Base-by-base conservation (phyloP, 2,888 invertebrate species). In the Sminthurides aquaticus region DNA sequence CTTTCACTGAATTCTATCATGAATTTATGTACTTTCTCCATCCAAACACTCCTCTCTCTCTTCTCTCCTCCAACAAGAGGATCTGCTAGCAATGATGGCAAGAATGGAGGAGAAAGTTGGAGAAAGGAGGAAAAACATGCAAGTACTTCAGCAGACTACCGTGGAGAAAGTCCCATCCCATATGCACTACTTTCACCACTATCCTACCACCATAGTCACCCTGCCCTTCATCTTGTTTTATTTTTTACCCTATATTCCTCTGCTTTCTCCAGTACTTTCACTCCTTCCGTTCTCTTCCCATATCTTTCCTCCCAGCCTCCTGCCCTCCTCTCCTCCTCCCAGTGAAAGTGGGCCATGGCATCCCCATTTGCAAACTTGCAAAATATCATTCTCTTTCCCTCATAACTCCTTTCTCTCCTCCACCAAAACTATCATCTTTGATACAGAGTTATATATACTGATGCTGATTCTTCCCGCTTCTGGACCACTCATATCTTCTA, bases 201-300 rank as follows among this genome's bases (percentile, higher is more conserved):
- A 20, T 25, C 22, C 20, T 49, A 58, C 22, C 54, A 55, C 54
- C 61, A 60, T 57, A 49, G 62, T 61, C 64, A 34, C 58, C 43
- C 43, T 62, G 26, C 34, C 60, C 43, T 26, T 34, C 24, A n/a
- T 20, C 56, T 11, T 29, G 22, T 43, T 24, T 56, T 26, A n/a
- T 49, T 24, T 15, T 27, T 56, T 52, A 18, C 52, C 1, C 56
- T n/a, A 27, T 62, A 22, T n/a, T 62, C 54, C 22, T 34, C n/a
- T n/a, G n/a, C 22, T 25, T 18, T 24, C 49, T 62, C 22, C 54
- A 55, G 49, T 58, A 60, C 59, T 56, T 64, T 61, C 64, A 34
- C 58, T 49, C 43, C 62, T 27, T 48, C 60, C 43, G n/a, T 34
- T 24, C 25, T 20, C 56, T 11, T 29, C 27, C 27, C 20, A 54